phyloP scores from a whole-genome alignment of 92 coral and sea anemone genomes.

The Porites cylindrica region DNA sequence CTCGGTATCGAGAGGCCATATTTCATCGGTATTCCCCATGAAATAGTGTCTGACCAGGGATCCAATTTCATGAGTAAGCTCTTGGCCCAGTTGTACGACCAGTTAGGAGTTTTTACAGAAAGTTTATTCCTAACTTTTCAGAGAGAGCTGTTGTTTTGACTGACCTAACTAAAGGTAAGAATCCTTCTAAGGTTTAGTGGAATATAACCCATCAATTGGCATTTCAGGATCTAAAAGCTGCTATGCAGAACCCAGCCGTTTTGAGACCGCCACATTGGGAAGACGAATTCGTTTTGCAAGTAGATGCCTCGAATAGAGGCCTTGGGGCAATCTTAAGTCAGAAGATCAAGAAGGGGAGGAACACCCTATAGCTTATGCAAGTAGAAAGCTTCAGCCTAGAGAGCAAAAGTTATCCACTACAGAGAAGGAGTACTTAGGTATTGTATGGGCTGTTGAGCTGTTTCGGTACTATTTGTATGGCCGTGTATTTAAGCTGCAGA shows the following conservation, averaged over 20 bases:
- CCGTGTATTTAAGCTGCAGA: conserved; percentile 33
- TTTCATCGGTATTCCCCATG: no score
- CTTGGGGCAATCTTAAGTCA: conserved; percentile 33
- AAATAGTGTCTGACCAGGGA: conserved; percentile 51
- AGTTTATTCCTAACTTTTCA: conserved; percentile 41
- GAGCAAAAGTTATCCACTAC: conserved; percentile 38
- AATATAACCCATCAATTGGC: not conserved
- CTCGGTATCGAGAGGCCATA: no score
- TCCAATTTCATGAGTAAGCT: conserved; percentile 53
- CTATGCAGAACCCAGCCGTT: conserved; percentile 31
- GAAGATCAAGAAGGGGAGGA: conserved; percentile 53
- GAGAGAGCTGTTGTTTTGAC: not conserved
- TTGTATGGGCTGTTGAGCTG: not conserved
- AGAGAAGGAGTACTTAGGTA: conserved; percentile 48
- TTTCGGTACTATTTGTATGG: conserved; percentile 54
- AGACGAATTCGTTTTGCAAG: conserved; percentile 57
- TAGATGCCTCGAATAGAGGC: conserved; percentile 69
- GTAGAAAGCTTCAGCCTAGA: conserved; percentile 53
- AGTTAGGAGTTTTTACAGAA: conserved; percentile 18
- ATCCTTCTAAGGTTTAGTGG: conserved; percentile 27
- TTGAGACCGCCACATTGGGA: conserved; percentile 62
- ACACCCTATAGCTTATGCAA: conserved; percentile 49
- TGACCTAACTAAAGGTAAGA: not conserved
- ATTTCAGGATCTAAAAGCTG: conserved; percentile 40
- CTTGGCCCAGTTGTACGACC: conserved; percentile 24